These are phyloP conservation scores for Chelonoidis abingdonii DNA, from an alignment of 2,113 vertebrate species.

Conservation along the genomic window DNA sequence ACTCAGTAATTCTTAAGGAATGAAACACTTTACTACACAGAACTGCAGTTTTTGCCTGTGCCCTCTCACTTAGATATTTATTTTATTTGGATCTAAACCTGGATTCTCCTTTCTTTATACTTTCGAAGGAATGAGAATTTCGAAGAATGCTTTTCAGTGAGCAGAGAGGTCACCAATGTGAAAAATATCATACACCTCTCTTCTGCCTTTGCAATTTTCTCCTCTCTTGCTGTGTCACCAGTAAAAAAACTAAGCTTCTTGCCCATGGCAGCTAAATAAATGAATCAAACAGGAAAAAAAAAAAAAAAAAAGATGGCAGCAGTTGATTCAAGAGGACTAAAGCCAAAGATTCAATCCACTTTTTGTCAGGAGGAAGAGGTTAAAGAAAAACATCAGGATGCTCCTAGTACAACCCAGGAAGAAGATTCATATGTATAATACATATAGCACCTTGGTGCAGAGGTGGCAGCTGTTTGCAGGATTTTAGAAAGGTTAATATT, in stretches of 20 bases:
- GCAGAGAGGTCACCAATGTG: not conserved
- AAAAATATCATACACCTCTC: not conserved
- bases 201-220: slow-evolving; percentile 1
- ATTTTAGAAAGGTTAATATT: not conserved
- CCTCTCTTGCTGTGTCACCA: not conserved
- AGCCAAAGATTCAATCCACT: not conserved
- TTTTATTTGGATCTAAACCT: not conserved
- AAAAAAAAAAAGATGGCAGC: not conserved
- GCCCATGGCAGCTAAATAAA: slow-evolving; percentile 9
- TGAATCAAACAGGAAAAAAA: not conserved
- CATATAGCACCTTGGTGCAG: not conserved
- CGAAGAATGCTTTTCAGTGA: not conserved
- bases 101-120: not conserved
- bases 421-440: slow-evolving; percentile 11
- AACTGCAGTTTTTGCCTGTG: not conserved
- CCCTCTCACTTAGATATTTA: not conserved
- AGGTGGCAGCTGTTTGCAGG: not conserved
- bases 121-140: not conserved
- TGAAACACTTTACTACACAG: not conserved
- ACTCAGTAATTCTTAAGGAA: not conserved
- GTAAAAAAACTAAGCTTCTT: slow-evolving; percentile 2
- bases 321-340: not conserved
- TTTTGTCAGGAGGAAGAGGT: not conserved
- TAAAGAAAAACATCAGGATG: not conserved
- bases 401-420: not conserved